Conservation (phyloP, 1,140 invertebrate genomes). For the Drosophila guanche region DNA sequence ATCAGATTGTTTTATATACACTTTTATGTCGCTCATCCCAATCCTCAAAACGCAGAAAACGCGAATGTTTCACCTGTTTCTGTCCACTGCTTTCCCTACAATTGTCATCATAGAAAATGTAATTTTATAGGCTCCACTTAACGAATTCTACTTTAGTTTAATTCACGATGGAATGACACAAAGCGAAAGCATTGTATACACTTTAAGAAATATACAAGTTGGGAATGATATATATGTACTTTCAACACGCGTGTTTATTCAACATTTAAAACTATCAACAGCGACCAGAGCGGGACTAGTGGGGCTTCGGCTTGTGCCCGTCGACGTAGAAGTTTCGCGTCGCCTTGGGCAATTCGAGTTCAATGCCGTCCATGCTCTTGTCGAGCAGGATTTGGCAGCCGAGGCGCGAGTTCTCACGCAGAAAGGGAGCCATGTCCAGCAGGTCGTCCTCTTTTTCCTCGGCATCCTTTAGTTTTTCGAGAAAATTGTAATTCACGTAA, state of each 20-base stretch:
- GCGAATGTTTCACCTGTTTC: neutral
- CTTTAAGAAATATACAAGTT: conserved; percentile 69
- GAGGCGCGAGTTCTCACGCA: conserved; percentile 96
- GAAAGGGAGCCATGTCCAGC: conserved; percentile 97
- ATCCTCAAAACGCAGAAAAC: neutral
- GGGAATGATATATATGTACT: conserved; percentile 48
- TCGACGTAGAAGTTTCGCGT: conserved; percentile 99
- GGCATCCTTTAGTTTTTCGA: conserved; percentile 90
- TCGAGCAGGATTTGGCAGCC: conserved; percentile 98
- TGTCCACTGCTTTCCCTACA: conserved; percentile 18
- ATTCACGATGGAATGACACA: conserved; percentile 56
- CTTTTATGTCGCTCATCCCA: conserved; percentile 46
- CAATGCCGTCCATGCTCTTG: conserved; percentile 96
- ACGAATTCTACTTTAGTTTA: conserved; percentile 76
- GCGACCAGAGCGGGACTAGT: conserved; percentile 85
- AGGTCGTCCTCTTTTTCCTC: conserved; percentile 98
- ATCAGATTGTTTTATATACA: conserved; percentile 62
- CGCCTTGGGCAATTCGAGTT: conserved; percentile 92
- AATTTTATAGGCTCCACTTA: conserved; percentile 76
- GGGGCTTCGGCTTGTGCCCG: conserved; percentile 96
- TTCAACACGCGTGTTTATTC: conserved; percentile 43
- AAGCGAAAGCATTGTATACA: conserved; percentile 67
- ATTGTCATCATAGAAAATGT: conserved; percentile 73
- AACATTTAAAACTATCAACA: conserved; percentile 36
- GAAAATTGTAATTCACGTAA: conserved; percentile 93